Evolutionary conservation across 1,140 invertebrate species (phyloP).

Genomic region (Olivierus martensii): DNA sequence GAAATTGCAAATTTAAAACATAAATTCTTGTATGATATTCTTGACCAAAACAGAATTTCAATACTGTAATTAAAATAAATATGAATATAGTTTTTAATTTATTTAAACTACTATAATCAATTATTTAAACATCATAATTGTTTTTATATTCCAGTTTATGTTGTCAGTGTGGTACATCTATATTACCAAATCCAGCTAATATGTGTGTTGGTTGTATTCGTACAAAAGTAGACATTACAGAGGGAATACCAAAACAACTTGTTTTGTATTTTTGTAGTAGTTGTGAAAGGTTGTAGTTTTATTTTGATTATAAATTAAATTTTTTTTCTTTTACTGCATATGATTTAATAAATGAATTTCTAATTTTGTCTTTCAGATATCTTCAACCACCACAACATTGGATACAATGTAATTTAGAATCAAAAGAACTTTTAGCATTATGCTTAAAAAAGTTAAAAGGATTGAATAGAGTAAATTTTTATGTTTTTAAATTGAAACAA

Average conservation of each 20-base stretch:
- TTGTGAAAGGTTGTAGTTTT: slow-evolving; percentile 56
- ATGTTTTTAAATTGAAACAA: neutral
- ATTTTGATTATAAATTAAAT: neutral
- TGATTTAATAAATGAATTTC: too few relatives aligned
- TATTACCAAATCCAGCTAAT: slow-evolving; percentile 90
- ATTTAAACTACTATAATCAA: too few relatives aligned
- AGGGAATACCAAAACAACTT: slow-evolving; percentile 87
- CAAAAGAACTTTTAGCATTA: slow-evolving; percentile 74
- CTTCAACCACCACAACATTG: slow-evolving; percentile 85
- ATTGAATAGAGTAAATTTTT: slow-evolving; percentile 59
- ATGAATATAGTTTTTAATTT: too few relatives aligned
- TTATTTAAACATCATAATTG: too few relatives aligned
- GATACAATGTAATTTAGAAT: slow-evolving; percentile 78
- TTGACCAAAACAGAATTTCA: too few relatives aligned
- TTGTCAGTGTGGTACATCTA: slow-evolving; percentile 42
- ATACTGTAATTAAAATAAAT: too few relatives aligned
- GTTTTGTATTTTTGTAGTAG: slow-evolving; percentile 70
- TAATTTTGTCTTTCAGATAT: slow-evolving; percentile 48
- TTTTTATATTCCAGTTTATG: slow-evolving; percentile 28
- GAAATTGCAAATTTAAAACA: too few relatives aligned
- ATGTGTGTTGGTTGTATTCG: slow-evolving; percentile 93
- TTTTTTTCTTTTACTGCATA: too few relatives aligned
- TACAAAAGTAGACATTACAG: slow-evolving; percentile 83
- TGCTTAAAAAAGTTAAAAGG: slow-evolving; percentile 92
- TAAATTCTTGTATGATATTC: too few relatives aligned